These are phyloP conservation scores for Drosophila kurseongensis DNA, from an alignment of 1,140 invertebrate species.

Conservation along the genomic window DNA sequence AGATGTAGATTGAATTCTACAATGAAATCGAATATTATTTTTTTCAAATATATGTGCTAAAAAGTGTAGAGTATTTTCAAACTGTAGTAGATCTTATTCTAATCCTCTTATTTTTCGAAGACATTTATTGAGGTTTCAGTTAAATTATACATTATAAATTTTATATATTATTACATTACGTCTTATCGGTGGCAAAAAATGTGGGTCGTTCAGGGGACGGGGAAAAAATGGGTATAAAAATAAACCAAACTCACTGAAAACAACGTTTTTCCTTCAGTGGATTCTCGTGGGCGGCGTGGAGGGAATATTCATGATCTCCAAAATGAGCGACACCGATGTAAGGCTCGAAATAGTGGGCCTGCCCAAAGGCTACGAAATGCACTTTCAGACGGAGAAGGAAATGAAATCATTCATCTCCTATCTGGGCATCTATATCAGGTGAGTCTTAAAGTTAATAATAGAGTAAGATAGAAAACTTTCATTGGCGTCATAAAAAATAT, in stretches of 20 bases:
- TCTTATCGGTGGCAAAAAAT: not conserved
- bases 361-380: constrained; percentile 71
- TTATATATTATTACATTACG: too few species aligned
- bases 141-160: too few species aligned
- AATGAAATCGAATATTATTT: too few species aligned
- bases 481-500: too few species aligned
- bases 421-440: constrained; percentile 94
- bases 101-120: too few species aligned
- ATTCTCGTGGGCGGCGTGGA: constrained; percentile 91
- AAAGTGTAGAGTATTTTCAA: too few species aligned
- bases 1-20: too few species aligned
- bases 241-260: not conserved
- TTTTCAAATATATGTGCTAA: too few species aligned
- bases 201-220: not conserved
- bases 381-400: constrained; percentile 62
- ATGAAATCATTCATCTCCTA: constrained; percentile 91
- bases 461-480: too few species aligned
- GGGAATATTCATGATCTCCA: constrained; percentile 87
- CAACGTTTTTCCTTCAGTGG: constrained; percentile 86
- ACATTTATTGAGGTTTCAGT: not conserved
- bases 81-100: too few species aligned
- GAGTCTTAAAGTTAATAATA: constrained; percentile 1
- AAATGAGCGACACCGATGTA: constrained; percentile 49
- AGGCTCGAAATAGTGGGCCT: constrained; percentile 72
- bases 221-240: not conserved